A percentile compares a stretch with the other conserved stretches of the same genome.
These are phyloP conservation scores for Epirrhoe alternata DNA, from an alignment of 2,888 invertebrate species.

Conservation along the genomic window DNA sequence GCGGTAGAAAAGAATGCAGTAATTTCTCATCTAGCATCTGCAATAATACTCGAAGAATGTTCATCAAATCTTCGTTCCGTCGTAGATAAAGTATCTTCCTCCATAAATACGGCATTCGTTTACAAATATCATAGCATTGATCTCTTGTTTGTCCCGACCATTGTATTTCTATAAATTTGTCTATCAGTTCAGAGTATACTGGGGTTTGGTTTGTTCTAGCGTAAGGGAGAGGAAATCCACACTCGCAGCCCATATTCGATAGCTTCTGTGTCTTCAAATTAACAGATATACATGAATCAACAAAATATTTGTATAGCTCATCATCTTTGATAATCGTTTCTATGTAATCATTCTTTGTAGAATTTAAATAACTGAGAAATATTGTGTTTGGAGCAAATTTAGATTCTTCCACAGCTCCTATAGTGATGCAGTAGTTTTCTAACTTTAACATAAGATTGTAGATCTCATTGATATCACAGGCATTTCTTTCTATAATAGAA, in stretches of 20 bases:
- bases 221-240: constrained; percentile 86
- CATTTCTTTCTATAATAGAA: constrained; percentile 68
- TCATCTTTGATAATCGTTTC: constrained; percentile 71
- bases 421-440: constrained; percentile 74
- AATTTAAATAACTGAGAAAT: constrained; percentile 73
- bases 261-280: constrained; percentile 75
- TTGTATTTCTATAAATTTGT: constrained; percentile 82
- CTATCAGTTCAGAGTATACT: constrained; percentile 84
- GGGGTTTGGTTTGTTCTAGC: constrained; percentile 70
- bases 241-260: constrained; percentile 81
- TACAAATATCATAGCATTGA: constrained; percentile 82
- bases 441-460: constrained; percentile 70
- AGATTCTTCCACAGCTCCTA: constrained; percentile 70
- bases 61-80: constrained; percentile 78
- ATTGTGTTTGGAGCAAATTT: constrained; percentile 73
- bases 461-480: constrained; percentile 80
- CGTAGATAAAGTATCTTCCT: constrained; percentile 82
- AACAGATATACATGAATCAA: constrained; percentile 84
- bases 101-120: constrained; percentile 87
- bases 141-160: constrained; percentile 71
- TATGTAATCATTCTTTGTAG: constrained; percentile 59
- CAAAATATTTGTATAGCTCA: constrained; percentile 79
- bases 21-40: constrained; percentile 86
- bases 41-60: constrained; percentile 83
- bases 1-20: constrained; percentile 81